phyloP scores from a whole-genome alignment of 2,888 invertebrate species.

The Branchinecta sandiegonensis region DNA sequence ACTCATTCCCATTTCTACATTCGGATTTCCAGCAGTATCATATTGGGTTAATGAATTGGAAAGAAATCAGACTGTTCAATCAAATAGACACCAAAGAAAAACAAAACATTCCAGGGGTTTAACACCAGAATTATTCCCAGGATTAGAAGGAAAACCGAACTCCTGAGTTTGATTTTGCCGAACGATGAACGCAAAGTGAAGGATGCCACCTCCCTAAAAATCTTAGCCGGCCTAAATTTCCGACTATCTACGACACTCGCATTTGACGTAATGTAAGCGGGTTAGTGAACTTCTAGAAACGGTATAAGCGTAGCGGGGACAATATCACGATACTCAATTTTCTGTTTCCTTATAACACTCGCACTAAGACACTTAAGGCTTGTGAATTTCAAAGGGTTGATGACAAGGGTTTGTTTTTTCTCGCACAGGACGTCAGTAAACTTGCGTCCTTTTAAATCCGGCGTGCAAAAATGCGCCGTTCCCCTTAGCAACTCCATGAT shows the following conservation, averaged over 20 bases:
- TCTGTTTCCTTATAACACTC: slow-evolving; percentile 45
- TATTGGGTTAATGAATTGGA: no score
- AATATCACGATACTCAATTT: slow-evolving; percentile 35
- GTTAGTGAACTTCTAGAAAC: slow-evolving; percentile 37
- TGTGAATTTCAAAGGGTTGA: slow-evolving; percentile 61
- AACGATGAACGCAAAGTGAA: not conserved
- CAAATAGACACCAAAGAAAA: no score
- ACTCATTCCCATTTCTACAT: no score
- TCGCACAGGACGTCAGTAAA: slow-evolving; percentile 46
- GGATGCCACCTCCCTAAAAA: no score
- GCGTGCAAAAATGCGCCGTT: slow-evolving; percentile 72
- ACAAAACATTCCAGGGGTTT: no score
- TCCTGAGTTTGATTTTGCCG: no score
- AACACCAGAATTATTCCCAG: no score
- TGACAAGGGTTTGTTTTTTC: slow-evolving; percentile 43
- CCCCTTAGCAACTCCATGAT: slow-evolving; percentile 55
- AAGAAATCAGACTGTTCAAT: no score
- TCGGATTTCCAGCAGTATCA: no score
- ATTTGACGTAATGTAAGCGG: not conserved
- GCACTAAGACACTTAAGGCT: slow-evolving; percentile 75
- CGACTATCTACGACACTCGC: no score
- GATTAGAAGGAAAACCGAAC: no score
- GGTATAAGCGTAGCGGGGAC: slow-evolving; percentile 36
- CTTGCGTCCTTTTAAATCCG: slow-evolving; percentile 59
- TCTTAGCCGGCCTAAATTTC: no score